Percentiles rank a stretch among this genome's conserved stretches.
These are phyloP conservation scores for Ivindomyrus marchei DNA, from an alignment of 2,113 vertebrate species.

Conservation along the genomic window DNA sequence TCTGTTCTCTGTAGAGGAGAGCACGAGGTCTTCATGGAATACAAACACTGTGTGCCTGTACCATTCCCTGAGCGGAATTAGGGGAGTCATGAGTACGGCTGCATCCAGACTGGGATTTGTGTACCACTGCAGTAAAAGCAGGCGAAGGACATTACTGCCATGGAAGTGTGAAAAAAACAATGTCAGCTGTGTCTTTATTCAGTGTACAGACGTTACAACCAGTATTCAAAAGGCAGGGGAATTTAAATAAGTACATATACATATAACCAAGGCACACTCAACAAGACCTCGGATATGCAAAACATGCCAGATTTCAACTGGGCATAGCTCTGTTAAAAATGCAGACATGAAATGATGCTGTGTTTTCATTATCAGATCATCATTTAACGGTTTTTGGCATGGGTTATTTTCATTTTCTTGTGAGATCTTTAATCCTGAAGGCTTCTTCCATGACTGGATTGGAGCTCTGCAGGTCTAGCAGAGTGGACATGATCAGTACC, in stretches of 20 bases:
- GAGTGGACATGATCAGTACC: background rate
- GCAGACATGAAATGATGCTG: background rate
- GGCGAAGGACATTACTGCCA: background rate
- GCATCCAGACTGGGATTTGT: background rate
- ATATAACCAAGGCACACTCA: background rate
- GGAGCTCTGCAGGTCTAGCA: background rate
- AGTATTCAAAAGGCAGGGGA: slow-evolving; percentile 26
- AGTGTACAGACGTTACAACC: slow-evolving; percentile 23
- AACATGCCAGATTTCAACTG: background rate
- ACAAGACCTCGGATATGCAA: background rate
- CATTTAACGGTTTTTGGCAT: background rate
- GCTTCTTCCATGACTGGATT: background rate
- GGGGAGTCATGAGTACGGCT: background rate
- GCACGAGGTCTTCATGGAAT: background rate
- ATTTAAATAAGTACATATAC: slow-evolving; percentile 11
- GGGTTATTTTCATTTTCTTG: background rate
- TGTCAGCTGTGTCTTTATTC: slow-evolving; percentile 32
- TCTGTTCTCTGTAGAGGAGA: background rate
- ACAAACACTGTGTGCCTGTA: background rate
- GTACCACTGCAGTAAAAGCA: background rate
- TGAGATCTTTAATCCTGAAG: background rate
- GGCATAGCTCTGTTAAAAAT: background rate
- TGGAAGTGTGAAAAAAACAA: background rate
- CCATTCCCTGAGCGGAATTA: background rate
- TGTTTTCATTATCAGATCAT: background rate